These are phyloP conservation scores for Tiliacea citrago DNA, from an alignment of 2,888 invertebrate genomes.

Conservation along the genomic window DNA sequence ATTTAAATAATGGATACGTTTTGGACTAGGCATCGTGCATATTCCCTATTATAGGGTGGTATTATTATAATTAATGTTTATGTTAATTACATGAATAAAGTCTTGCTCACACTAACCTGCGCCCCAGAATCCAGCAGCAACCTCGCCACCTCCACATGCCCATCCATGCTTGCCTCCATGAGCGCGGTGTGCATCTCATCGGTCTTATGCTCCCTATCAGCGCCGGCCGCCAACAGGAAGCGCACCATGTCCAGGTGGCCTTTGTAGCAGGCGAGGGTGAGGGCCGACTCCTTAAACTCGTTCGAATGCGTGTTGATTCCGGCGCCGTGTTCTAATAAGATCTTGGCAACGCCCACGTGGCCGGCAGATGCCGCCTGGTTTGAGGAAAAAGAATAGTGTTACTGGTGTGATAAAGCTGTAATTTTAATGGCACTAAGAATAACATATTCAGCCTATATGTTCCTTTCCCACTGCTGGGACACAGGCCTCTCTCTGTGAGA, in stretches of 20 bases:
- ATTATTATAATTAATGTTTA: not conserved
- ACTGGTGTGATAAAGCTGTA: not conserved
- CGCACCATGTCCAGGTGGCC: conserved; percentile 99
- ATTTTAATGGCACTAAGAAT: not conserved
- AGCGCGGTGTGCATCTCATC: conserved; percentile 99
- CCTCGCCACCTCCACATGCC: conserved; percentile 99
- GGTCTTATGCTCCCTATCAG: conserved; percentile 99
- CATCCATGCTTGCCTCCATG: conserved; percentile 99
- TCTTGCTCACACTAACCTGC: conserved; percentile 90
- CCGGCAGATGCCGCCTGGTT: conserved; percentile 97
- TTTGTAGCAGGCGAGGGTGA: conserved; percentile 98
- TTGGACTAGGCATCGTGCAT: too few species aligned
- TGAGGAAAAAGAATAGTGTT: not conserved
- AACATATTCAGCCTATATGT: too few species aligned
- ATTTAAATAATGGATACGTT: too few species aligned
- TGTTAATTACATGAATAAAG: conserved; percentile 4
- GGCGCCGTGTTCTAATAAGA: conserved; percentile 97
- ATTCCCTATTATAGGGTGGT: not conserved
- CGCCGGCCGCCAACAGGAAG: conserved; percentile 98
- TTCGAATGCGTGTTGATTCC: conserved; percentile 99
- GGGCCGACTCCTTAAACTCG: conserved; percentile 99
- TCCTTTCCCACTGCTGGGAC: too few species aligned
- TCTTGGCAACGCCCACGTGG: conserved; percentile 97
- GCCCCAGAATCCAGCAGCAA: conserved; percentile 98
- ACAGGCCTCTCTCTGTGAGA: too few species aligned